Conservation (phyloP, 2,113 vertebrate genomes). For the Tychaedon coryphoeus region DNA sequence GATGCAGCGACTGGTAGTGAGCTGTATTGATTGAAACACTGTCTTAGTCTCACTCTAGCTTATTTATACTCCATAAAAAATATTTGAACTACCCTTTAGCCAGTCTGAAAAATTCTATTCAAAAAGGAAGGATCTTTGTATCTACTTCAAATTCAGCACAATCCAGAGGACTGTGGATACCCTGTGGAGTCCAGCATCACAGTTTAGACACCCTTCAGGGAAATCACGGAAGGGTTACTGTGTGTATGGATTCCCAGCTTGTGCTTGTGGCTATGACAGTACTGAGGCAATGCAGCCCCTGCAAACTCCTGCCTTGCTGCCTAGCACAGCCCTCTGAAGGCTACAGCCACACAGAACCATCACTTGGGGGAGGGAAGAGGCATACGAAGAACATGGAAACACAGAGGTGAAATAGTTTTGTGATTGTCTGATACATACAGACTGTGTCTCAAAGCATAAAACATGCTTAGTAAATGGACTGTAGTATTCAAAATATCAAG, state of each 20-base stretch:
- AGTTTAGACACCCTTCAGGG: background rate
- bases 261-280: accelerated
- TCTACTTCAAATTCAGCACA: background rate
- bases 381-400: accelerated
- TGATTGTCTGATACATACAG: background rate
- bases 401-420: background rate
- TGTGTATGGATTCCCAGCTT: accelerated
- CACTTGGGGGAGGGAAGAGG: background rate
- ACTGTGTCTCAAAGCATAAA: background rate
- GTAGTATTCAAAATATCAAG: background rate
- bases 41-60: background rate
- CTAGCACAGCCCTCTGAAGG: background rate
- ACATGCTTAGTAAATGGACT: background rate
- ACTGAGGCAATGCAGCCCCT: accelerated
- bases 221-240: accelerated
- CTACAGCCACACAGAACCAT: background rate
- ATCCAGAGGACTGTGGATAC: too few relatives aligned
- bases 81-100: background rate
- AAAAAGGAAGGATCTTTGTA: background rate
- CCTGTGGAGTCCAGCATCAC: background rate
- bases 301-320: background rate
- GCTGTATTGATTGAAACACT: background rate
- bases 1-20: background rate
- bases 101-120: background rate
- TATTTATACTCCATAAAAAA: background rate